Base-by-base conservation (phyloP, 2,113 vertebrate genomes). In the Ochotona princeps region DNA sequence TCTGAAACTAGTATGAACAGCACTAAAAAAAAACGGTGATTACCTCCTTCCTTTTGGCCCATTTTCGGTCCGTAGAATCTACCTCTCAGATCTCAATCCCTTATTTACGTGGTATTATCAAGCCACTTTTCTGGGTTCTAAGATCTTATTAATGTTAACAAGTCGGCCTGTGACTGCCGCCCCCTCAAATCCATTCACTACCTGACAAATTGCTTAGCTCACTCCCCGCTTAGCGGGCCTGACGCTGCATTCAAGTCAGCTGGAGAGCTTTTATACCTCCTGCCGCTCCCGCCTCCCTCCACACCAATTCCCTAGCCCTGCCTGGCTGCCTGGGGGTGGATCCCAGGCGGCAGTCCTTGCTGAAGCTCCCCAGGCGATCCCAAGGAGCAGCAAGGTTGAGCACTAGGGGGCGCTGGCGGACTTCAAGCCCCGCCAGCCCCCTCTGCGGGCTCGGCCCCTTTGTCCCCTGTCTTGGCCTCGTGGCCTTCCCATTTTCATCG, bases 121-220 rank as follows among this genome's bases (percentile, higher is more conserved):
- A 92, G 87, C 83, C 87, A 92, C 61, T 57, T 35, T 86, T 92
- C 87, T 61, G 89, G 72, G 87, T 75, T 44, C 84, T 95, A 96
- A 94, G 94, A 97, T 96, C 95, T 97, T 91, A 96, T 96, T 96
- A 94, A 96, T 67, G 90, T 94, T 97, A 97, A 96, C 90, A 94
- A 96, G 84, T 66, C 38, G 81, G 93, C 5, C 61, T 87, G 90
- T 72, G 81, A 97, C 72, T 89, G 83, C 83, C 10, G 0, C 94
- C 95, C 87, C 94, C 95, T 96, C 95, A 95, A 95, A 87, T 28
- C 63, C 80, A 91, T 95, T 96, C 92, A 91, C 93, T 91, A 69
- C 92, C 83, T 96, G 78, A 95, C 90, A 96, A 96, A 95, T 95
- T 73, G 87, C 92, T 92, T 81, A 72, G 83, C 87, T 95, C 89